Evolutionary conservation across 2,888 invertebrate species (phyloP), one percentile per base, ranked within the genome.

Genomic region (Orgyia antiqua): DNA sequence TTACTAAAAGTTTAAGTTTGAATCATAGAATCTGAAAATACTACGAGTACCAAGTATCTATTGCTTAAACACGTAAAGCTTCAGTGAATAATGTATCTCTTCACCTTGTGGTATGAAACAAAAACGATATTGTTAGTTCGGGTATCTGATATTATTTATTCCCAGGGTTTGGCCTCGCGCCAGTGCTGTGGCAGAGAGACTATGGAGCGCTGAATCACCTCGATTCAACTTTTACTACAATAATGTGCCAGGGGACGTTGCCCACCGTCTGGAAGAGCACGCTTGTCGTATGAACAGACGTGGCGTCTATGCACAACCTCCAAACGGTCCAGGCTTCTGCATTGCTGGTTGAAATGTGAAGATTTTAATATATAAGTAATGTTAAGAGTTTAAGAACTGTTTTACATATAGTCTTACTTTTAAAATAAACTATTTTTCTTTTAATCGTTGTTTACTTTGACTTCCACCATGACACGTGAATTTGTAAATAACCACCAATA

Each of bases 81-180:
- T n/a, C n/a, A n/a, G n/a, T n/a, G n/a, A n/a, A n/a, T n/a, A n/a
- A n/a, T n/a, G n/a, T n/a, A n/a, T n/a, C n/a, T n/a, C n/a, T n/a
- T n/a, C n/a, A n/a, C n/a, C n/a, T n/a, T n/a, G n/a, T n/a, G n/a
- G n/a, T n/a, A n/a, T n/a, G n/a, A n/a, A n/a, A n/a, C n/a, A n/a
- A n/a, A n/a, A n/a, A n/a, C n/a, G n/a, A n/a, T n/a, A n/a, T n/a
- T n/a, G n/a, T n/a, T n/a, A n/a, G n/a, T n/a, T n/a, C n/a, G n/a
- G n/a, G n/a, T n/a, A n/a, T n/a, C n/a, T n/a, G n/a, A n/a, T n/a
- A n/a, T n/a, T n/a, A n/a, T n/a, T n/a, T n/a, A n/a, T n/a, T n/a
- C n/a, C n/a, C 19, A 86, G 92, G 50, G 89, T 94, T 5, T 97
- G 96, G 93, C 97, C 97, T 0, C 87, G 96, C 45, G 94, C 94